These are phyloP conservation scores for Brienomyrus brachyistius DNA, from an alignment of 2,113 vertebrate species.

Conservation along the genomic window DNA sequence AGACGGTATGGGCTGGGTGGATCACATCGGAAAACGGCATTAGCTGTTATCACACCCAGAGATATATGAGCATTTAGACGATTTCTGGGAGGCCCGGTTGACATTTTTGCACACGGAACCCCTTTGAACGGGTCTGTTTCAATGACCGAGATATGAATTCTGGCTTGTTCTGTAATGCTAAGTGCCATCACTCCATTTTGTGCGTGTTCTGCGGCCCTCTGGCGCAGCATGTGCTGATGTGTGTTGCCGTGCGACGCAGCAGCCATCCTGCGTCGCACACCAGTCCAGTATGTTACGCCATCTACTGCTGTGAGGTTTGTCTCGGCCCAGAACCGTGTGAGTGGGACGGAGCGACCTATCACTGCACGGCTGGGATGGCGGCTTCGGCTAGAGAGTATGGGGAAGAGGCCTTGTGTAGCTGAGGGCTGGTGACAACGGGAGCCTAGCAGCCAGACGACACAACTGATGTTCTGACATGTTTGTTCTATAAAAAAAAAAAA, in stretches of 20 bases:
- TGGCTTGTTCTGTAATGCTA: neutral
- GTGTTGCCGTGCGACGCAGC: neutral
- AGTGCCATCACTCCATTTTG: neutral
- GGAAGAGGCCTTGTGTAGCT: neutral
- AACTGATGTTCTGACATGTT: neutral
- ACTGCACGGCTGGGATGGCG: neutral
- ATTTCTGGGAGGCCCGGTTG: neutral
- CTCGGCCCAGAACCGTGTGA: neutral
- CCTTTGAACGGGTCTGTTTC: neutral
- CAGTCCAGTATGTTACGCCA: neutral
- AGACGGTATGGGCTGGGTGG: neutral
- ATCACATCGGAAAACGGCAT: neutral
- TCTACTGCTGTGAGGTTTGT: neutral
- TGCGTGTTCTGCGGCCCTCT: neutral
- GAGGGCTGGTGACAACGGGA: neutral
- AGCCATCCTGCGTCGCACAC: neutral
- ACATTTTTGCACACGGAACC: neutral
- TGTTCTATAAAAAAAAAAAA: neutral
- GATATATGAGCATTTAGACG: neutral
- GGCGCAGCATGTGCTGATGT: neutral
- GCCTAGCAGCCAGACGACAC: neutral
- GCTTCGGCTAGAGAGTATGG: neutral
- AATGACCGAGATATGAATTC: neutral
- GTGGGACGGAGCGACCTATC: neutral
- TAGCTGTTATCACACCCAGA: neutral